A percentile compares a stretch with the other conserved stretches of the same genome.
Evolutionary conservation across 2,888 invertebrate genomes (phyloP).

Genomic region (Campoplex capitator): DNA sequence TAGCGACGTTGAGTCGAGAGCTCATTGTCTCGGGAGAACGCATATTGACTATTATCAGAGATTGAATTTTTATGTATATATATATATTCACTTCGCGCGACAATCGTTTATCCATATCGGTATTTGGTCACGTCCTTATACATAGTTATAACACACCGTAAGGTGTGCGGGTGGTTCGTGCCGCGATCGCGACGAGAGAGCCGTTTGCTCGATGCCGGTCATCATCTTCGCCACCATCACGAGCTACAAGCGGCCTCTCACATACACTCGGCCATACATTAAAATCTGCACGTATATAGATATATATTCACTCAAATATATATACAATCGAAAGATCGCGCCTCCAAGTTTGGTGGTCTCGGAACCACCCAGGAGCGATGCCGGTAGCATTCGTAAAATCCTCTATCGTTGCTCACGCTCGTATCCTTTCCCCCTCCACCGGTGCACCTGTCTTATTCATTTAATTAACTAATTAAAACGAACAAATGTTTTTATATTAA

Average conservation of each 20-base stretch:
- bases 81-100: slow-evolving; percentile 52
- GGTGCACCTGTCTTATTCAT: slow-evolving; percentile 28
- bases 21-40: slow-evolving; percentile 71
- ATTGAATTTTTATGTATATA: slow-evolving; percentile 53
- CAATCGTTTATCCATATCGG: slow-evolving; percentile 71
- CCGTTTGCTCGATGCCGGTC: slow-evolving; percentile 63
- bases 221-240: slow-evolving; percentile 66
- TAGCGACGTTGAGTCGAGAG: slow-evolving; percentile 51
- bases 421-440: slow-evolving; percentile 1
- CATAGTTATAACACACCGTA: slow-evolving; percentile 39
- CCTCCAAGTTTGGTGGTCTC: slow-evolving; percentile 80
- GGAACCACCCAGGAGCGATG: slow-evolving; percentile 79
- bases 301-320: slow-evolving; percentile 3
- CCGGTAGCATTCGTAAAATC: slow-evolving; percentile 80
- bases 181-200: slow-evolving; percentile 2
- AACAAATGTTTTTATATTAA: slow-evolving; percentile 10
- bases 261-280: background rate
- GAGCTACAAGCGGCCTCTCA: background rate
- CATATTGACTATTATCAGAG: slow-evolving; percentile 73
- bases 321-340: slow-evolving; percentile 38
- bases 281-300: background rate
- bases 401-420: slow-evolving; percentile 23
- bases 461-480: slow-evolving; percentile 22
- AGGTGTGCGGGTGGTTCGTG: slow-evolving; percentile 62
- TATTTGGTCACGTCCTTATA: slow-evolving; percentile 70